Evolutionary conservation across 2,888 invertebrate species (phyloP), one percentile per base, ranked within the genome.

Genomic region (Carabus problematicus): DNA sequence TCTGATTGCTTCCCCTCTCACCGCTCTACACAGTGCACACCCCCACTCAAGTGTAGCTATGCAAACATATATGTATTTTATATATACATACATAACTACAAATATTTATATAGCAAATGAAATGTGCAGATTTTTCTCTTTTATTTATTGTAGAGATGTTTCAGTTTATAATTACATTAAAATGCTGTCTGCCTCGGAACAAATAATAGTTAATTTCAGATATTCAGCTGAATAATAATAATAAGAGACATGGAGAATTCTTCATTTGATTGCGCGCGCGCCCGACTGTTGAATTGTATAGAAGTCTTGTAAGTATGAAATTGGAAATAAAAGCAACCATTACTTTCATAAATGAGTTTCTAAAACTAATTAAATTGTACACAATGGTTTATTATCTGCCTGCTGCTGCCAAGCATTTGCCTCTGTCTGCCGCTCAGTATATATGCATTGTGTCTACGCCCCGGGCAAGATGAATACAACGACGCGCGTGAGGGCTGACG

Each of bases 321-420:
- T 69, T 62, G 62, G 69, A 69, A 69, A 69, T 62, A 61, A 69
- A 69, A 62, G 69, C 69, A 56, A 62, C 69, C 69, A 69, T 69
- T 69, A 69, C 69, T 69, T 69, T 69, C 62, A 69, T 69, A 69
- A 69, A 69, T 69, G 69, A 69, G 69, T 69, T 67, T 69, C 69
- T 61, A 62, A 69, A 69, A 69, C 69, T 69, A 69, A 69, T 69
- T 69, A 69, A 69, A 69, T 69, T 62, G 62, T 69, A 69, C 69
- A 69, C 69, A 69, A 69, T 69, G 69, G 55, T 69, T 69, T 69
- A 69, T 69, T 69, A 69, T 69, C 69, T 69, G n/a, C n/a, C n/a
- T n/a, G n/a, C n/a, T n/a, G 43, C 69, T 29, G 29, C 29, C 2
- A 29, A 56, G 62, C 61, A 69, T 62, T 62, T 62, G 56, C 62